These are phyloP conservation scores for Druon quercuslanigerum DNA, from an alignment of 1,140 invertebrate species.

Conservation along the genomic window DNA sequence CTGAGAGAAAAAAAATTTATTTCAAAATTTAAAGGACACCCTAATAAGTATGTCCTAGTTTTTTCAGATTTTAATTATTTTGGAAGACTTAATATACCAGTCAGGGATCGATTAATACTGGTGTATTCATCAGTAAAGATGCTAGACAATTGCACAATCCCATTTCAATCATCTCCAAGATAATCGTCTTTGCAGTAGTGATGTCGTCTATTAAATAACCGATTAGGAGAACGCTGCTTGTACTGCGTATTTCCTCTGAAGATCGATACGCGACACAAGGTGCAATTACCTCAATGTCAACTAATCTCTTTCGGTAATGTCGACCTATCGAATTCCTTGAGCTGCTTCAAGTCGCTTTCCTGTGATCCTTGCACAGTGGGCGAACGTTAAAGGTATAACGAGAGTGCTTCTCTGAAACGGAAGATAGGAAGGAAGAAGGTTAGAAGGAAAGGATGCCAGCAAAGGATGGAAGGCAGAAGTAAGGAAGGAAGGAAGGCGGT, in stretches of 20 bases:
- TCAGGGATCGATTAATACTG: too few species aligned
- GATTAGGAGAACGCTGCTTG: neutral
- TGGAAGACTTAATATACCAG: too few species aligned
- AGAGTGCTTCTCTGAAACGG: constrained; percentile 49
- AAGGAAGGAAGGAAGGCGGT: constrained; percentile 53
- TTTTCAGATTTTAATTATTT: too few species aligned
- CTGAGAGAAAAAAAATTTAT: too few species aligned
- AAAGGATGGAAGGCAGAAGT: constrained; percentile 44
- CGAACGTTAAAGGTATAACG: constrained; percentile 56
- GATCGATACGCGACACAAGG: constrained; percentile 18
- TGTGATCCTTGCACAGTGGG: constrained; percentile 35
- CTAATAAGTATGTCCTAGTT: too few species aligned
- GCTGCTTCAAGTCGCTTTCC: constrained; percentile 45
- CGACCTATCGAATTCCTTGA: constrained; percentile 56
- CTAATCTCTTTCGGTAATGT: constrained; percentile 47
- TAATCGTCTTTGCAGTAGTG: neutral
- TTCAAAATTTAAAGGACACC: too few species aligned
- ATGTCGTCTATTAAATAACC: constrained; percentile 23
- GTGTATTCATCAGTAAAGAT: too few species aligned
- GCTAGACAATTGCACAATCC: neutral
- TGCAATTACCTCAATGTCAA: constrained; percentile 53
- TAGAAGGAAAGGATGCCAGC: constrained; percentile 51
- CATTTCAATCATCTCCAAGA: neutral
- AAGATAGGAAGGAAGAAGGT: constrained; percentile 38
- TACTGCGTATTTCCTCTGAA: neutral